A percentile compares a stretch with the other conserved stretches of the same genome.
phyloP scores from a whole-genome alignment of 2,888 invertebrate species.

The Caenorhabditis auriculariae region DNA sequence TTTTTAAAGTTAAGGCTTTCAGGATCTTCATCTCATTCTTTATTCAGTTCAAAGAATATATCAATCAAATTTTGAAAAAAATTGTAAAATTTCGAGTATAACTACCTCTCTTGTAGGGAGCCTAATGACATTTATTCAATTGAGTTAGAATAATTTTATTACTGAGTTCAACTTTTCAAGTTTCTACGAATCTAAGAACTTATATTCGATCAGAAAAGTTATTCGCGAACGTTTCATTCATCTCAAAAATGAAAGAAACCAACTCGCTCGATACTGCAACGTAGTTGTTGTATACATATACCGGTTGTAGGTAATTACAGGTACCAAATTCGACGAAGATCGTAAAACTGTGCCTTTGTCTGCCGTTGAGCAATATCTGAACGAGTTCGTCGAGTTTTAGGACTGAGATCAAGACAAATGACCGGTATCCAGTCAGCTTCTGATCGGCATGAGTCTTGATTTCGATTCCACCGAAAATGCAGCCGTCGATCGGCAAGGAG shows the following conservation, averaged over 20 bases:
- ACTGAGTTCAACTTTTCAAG: no score
- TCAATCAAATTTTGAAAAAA: no score
- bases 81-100: no score
- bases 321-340: slow-evolving; percentile 30
- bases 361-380: slow-evolving; percentile 34
- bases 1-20: no score
- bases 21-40: no score
- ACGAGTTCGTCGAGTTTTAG: background rate
- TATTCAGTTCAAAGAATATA: no score
- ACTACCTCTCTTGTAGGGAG: no score
- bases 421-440: slow-evolving; percentile 43
- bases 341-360: slow-evolving; percentile 26
- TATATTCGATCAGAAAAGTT: no score
- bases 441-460: slow-evolving; percentile 45
- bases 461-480: slow-evolving; percentile 55
- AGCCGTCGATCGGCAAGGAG: slow-evolving; percentile 45
- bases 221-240: no score
- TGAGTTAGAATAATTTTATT: no score
- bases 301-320: slow-evolving; percentile 41
- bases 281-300: slow-evolving; percentile 22
- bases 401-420: background rate
- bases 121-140: no score
- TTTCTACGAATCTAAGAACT: no score
- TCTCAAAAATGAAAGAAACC: background rate
- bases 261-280: slow-evolving; percentile 13